Percentiles rank a stretch among this genome's conserved stretches.
phyloP scores from a whole-genome alignment of 2,113 vertebrate genomes.

The Corythaeola cristata region DNA sequence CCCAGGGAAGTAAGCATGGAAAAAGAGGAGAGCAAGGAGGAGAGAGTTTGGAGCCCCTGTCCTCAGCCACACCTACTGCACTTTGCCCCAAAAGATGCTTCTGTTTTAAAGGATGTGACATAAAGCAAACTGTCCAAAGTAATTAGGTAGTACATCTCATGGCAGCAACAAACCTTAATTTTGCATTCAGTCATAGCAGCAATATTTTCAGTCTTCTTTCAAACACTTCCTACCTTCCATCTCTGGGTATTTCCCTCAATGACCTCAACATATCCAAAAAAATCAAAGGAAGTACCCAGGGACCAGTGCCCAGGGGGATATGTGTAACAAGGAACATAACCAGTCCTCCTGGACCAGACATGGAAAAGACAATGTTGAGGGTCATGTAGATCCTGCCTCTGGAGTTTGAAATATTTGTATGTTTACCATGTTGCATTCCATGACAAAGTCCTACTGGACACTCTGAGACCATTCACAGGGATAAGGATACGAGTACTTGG shows the following conservation, averaged over 20 bases:
- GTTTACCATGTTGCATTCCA: not conserved
- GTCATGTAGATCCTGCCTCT: not conserved
- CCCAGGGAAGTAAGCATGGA: not conserved
- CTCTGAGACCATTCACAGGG: not conserved
- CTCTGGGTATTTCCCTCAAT: not conserved
- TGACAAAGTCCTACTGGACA: not conserved
- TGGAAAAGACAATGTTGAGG: not conserved
- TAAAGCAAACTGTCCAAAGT: not conserved
- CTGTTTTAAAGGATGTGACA: not conserved
- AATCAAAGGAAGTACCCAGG: not conserved
- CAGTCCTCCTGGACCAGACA: not conserved
- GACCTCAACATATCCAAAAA: not conserved
- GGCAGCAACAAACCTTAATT: not conserved
- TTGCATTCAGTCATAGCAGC: not conserved
- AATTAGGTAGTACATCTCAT: not conserved
- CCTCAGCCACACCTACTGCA: not conserved
- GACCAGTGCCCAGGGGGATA: accelerated
- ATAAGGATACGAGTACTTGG: not conserved
- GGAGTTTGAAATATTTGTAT: not conserved
- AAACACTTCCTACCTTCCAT: not conserved
- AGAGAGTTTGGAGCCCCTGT: not conserved
- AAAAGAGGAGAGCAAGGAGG: not conserved
- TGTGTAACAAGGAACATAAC: not conserved
- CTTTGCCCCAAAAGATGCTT: not conserved
- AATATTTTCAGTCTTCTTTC: not conserved